Conservation (phyloP, 2,888 invertebrate species). For the Mesochorus sp. region DNA sequence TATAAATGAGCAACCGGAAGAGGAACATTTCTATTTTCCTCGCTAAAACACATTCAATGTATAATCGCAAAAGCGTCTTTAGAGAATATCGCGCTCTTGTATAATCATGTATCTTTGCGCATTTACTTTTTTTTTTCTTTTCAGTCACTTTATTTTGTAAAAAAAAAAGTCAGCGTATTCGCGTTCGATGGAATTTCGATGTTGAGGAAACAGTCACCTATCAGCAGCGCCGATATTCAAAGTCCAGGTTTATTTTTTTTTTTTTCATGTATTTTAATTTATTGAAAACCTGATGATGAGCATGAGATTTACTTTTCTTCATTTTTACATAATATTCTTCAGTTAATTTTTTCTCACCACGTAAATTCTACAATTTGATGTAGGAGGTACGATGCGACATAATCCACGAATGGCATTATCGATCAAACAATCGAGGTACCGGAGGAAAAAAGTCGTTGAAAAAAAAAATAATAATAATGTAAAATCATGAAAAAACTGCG, state of each 20-base stretch:
- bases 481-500: background rate
- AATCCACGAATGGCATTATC: too few species aligned
- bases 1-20: too few species aligned
- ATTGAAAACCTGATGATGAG: too few species aligned
- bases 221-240: background rate
- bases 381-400: too few species aligned
- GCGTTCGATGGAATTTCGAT: slow-evolving; percentile 24
- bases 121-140: slow-evolving; percentile 24
- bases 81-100: slow-evolving; percentile 19
- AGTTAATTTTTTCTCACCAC: too few species aligned
- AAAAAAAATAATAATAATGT: too few species aligned
- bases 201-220: slow-evolving; percentile 13
- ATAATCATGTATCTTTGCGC: background rate
- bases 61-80: slow-evolving; percentile 29
- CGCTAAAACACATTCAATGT: slow-evolving; percentile 37
- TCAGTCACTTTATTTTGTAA: background rate
- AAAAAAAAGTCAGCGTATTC: slow-evolving; percentile 3
- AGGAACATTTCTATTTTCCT: slow-evolving; percentile 37
- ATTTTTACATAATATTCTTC: too few species aligned
- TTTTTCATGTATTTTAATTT: too few species aligned
- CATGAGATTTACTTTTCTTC: too few species aligned
- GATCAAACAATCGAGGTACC: too few species aligned
- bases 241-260: background rate
- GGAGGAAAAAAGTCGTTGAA: too few species aligned
- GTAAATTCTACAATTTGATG: too few species aligned